Conservation (phyloP, 2,113 vertebrate species). For the Amphiprion ocellaris region DNA sequence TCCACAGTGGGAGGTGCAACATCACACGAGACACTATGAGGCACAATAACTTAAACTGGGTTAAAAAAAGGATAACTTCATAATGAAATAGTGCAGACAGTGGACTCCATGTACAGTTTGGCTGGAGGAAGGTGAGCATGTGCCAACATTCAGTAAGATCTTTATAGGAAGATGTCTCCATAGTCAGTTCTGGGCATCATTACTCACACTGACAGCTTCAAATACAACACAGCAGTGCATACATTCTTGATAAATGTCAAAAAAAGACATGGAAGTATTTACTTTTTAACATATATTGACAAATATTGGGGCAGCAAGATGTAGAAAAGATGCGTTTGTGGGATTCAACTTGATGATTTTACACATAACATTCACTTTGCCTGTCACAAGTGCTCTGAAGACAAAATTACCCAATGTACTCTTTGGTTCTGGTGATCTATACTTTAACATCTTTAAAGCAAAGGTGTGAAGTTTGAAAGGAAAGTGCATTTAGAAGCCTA, state of each 20-base stretch:
- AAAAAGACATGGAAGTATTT: background rate
- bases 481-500: background rate
- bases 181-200: background rate
- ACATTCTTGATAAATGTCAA: background rate
- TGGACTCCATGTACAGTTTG: background rate
- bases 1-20: background rate
- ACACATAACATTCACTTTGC: background rate
- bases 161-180: background rate
- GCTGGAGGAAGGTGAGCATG: background rate
- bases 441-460: background rate
- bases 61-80: background rate
- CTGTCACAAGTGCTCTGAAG: background rate
- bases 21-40: background rate
- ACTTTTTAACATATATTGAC: background rate
- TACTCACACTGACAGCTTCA: background rate
- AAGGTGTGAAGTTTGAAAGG: background rate
- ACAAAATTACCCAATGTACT: background rate
- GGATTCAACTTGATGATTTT: too few species aligned
- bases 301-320: too few species aligned
- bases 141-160: background rate
- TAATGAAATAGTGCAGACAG: background rate
- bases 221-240: background rate
- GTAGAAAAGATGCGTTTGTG: too few species aligned
- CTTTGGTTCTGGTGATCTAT: background rate
- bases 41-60: background rate